Percentiles rank a stretch among this genome's conserved stretches.
Evolutionary conservation across 2,888 invertebrate genomes (phyloP).

Genomic region (Amaurobius ferox): DNA sequence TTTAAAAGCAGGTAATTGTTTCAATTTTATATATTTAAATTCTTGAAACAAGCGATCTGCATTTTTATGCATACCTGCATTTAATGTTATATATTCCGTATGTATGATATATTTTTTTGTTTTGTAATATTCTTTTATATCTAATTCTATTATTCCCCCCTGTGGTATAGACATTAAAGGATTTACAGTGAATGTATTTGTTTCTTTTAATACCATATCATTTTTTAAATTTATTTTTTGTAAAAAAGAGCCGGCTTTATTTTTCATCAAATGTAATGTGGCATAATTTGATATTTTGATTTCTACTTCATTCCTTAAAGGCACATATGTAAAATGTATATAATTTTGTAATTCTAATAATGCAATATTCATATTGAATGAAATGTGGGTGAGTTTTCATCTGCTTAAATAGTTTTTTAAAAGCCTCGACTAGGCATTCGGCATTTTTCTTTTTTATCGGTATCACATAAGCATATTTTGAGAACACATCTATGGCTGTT

Average conservation of each 20-base stretch:
- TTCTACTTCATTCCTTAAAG: background rate
- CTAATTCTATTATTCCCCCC: background rate
- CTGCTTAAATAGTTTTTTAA: background rate
- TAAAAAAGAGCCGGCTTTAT: background rate
- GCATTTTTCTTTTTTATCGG: no score
- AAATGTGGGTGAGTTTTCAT: no score
- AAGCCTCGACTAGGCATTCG: no score
- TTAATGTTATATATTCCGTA: background rate
- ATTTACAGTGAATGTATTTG: background rate
- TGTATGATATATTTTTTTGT: background rate
- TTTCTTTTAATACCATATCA: background rate
- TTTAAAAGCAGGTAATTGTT: conserved; percentile 2
- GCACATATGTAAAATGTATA: conserved; percentile 11
- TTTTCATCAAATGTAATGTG: background rate
- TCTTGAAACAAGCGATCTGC: background rate
- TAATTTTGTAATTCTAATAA: background rate
- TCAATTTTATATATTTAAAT: conserved; percentile 3
- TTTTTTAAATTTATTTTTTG: background rate
- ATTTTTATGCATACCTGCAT: conserved; percentile 23
- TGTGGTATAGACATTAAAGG: background rate
- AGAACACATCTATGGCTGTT: conserved; percentile 19
- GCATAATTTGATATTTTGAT: background rate
- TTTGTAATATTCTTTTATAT: background rate
- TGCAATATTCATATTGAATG: no score
- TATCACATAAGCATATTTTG: background rate